Evolutionary conservation across 37 sponge, comb jelly and placozoan species (phyloP).

Genomic region (Mnemiopsis leidyi): DNA sequence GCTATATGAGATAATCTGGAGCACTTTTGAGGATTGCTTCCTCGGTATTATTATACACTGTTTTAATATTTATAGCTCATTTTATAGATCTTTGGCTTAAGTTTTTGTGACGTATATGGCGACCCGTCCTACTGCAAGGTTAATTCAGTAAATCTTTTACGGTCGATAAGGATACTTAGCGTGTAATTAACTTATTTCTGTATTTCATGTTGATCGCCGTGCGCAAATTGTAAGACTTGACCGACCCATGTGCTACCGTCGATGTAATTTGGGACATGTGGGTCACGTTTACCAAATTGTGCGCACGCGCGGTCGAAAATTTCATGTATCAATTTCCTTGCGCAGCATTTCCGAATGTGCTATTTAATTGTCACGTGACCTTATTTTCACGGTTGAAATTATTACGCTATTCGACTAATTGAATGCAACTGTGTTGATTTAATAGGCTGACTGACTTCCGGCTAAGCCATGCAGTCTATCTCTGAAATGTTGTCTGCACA

Average conservation of each 20-base stretch:
- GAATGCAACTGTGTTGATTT: not conserved
- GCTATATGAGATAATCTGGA: not conserved
- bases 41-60: not conserved
- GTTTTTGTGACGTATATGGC: not conserved
- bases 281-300: not conserved
- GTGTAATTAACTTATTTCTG: not conserved
- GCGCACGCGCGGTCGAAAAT: not conserved
- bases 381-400: not conserved
- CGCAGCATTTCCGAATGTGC: slow-evolving; percentile 13
- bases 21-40: not conserved
- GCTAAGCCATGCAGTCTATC: not conserved
- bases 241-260: not conserved
- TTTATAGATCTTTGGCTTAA: not conserved
- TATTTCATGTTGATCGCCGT: not conserved
- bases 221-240: not conserved
- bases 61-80: not conserved
- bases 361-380: slow-evolving; percentile 18
- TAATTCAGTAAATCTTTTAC: not conserved
- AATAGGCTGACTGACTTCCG: not conserved
- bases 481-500: not conserved
- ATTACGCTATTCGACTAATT: not conserved
- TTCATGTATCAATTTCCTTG: not conserved
- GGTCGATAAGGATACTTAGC: not conserved
- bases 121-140: not conserved
- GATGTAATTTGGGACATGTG: not conserved